Conservation (phyloP, 1,140 invertebrate species). For the Drosophila fuyamai region DNA sequence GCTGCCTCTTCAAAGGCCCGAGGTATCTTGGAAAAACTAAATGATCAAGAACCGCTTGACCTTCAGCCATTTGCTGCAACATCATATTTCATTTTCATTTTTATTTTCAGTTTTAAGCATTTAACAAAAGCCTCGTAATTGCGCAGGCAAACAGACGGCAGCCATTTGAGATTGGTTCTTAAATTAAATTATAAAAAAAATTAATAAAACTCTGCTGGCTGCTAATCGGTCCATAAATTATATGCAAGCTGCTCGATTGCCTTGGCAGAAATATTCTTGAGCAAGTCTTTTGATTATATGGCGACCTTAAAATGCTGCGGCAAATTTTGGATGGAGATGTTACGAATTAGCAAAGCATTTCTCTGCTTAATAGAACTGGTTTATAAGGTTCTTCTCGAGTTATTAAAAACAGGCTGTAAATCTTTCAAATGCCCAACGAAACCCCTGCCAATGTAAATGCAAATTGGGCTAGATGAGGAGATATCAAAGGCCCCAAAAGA, state of each 20-base stretch:
- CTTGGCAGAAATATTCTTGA: constrained; percentile 63
- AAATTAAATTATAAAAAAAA: constrained; percentile 41
- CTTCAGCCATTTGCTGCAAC: constrained; percentile 55
- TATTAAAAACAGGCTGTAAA: constrained; percentile 7
- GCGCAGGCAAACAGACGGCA: constrained; percentile 27
- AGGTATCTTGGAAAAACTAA: constrained; percentile 31
- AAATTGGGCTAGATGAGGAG: constrained; percentile 19
- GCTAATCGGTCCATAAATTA: constrained; percentile 60
- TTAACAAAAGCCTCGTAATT: constrained; percentile 46
- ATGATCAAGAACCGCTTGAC: constrained; percentile 46
- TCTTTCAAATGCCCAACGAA: constrained; percentile 6
- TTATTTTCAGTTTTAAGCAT: constrained; percentile 29
- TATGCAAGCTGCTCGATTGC: constrained; percentile 53
- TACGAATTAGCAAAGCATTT: constrained; percentile 25
- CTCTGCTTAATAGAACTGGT: constrained; percentile 35
- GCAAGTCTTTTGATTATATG: constrained; percentile 31
- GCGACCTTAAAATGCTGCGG: constrained; percentile 22
- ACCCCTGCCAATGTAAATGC: constrained; percentile 24
- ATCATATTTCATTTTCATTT: constrained; percentile 50
- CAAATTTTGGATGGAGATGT: constrained; percentile 23
- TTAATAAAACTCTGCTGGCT: constrained; percentile 21
- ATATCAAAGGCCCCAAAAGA: constrained; percentile 15
- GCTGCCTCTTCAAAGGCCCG: constrained; percentile 31
- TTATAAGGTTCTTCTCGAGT: constrained; percentile 29
- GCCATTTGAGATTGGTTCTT: constrained; percentile 39